These are phyloP conservation scores for Heterodera filipjevi DNA, from an alignment of 2,888 invertebrate species.

Conservation along the genomic window DNA sequence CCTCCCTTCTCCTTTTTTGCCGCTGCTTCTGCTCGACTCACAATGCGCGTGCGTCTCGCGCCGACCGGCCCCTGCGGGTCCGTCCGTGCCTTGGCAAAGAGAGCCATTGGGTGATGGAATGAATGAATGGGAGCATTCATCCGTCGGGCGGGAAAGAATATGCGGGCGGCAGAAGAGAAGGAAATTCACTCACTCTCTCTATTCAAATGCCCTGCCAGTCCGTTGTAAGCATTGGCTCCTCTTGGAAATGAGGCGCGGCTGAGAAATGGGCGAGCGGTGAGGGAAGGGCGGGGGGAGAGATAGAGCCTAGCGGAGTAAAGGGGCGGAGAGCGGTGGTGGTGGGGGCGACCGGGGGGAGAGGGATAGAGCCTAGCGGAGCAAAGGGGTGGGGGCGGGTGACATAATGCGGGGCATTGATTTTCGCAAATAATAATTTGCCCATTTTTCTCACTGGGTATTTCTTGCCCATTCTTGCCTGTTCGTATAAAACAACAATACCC, in stretches of 20 bases:
- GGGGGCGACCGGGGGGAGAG: neutral
- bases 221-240: constrained; percentile 9
- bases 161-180: neutral
- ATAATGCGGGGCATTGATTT: constrained; percentile 17
- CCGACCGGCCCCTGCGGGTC: neutral
- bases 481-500: neutral
- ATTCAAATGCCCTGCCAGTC: neutral
- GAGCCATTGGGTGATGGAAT: neutral
- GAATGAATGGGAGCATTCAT: neutral
- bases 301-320: neutral
- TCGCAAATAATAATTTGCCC: constrained; percentile 19
- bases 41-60: neutral
- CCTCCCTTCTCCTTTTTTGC: neutral
- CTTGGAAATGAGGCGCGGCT: neutral
- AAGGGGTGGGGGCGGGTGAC: neutral
- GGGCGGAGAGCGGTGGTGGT: neutral
- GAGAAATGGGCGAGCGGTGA: neutral
- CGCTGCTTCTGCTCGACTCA: neutral
- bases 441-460: neutral
- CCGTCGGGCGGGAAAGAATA: neutral
- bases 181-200: constrained; percentile 1
- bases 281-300: too few relatives aligned
- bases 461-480: neutral
- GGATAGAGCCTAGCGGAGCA: constrained; percentile 1
- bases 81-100: constrained; percentile 5